Conservation (phyloP, 2,113 vertebrate species). For the Caranx ignobilis region DNA sequence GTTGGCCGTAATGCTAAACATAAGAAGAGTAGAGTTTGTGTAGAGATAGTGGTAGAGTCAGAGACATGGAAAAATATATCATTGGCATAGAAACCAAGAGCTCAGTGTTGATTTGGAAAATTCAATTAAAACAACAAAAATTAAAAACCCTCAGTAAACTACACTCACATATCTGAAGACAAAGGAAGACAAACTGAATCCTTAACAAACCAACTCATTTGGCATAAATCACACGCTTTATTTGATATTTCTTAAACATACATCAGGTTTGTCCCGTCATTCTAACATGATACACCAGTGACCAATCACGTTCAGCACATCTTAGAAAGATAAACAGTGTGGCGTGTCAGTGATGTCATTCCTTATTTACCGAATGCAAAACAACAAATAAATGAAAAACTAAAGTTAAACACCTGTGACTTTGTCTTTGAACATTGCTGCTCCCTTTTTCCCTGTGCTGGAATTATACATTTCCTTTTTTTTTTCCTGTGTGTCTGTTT, state of each 20-base stretch:
- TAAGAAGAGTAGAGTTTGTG: no score
- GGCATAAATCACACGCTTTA: conserved; percentile 94
- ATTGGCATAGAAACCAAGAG: no score
- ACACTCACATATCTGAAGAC: not conserved
- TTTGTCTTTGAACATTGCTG: not conserved
- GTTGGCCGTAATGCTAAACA: no score
- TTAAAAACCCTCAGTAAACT: not conserved
- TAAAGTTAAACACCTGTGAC: conserved; percentile 20
- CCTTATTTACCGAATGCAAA: not conserved
- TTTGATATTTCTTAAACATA: conserved; percentile 93
- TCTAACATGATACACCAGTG: conserved; percentile 88
- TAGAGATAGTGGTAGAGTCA: no score
- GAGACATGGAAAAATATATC: no score
- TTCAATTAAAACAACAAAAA: not conserved
- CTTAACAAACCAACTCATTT: conserved; percentile 52
- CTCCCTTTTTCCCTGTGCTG: not conserved
- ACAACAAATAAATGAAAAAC: not conserved
- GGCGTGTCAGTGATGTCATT: not conserved
- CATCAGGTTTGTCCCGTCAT: conserved; percentile 88
- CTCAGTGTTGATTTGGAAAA: no score
- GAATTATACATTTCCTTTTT: not conserved
- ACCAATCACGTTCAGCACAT: conserved; percentile 77
- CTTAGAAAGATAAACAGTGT: conserved; percentile 47
- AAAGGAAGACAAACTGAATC: not conserved
- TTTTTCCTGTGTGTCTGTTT: not conserved